Evolutionary conservation across 2,113 vertebrate species (phyloP), one percentile per base, ranked within the genome.

Genomic region (Periophthalmus modestus): DNA sequence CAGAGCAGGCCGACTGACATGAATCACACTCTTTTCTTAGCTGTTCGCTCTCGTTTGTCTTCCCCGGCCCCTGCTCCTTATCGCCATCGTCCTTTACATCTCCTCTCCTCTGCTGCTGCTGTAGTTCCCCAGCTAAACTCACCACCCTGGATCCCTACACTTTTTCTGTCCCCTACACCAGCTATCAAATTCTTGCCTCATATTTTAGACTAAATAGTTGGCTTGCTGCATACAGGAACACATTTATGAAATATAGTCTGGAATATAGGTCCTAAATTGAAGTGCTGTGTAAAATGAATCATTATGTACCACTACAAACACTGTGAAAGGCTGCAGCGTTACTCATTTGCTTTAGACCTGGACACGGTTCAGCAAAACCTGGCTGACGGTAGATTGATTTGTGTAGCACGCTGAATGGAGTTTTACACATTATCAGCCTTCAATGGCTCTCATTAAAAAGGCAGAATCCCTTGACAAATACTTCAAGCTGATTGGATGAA

Each of bases 1-100:
- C 85, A 75, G 74, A 84, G 82, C 59, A 83, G 72, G 59, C 48
- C 33, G 12, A 65, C 70, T 79, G 74, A 85, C 81, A 87, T 81
- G 75, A 87, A 82, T 85, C 76, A 82, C 59, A 34, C 23, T 70
- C 52, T 69, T 84, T 82, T 82, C 77, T 65, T 73, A 75, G 73
- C 66, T 66, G 68, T 80, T 75, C 62, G 48, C 66, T 77, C 50
- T 77, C 47, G 4, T 71, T 81, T 74, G 36, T 83, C 79, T 73
- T 69, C 59, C 39, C 59, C 69, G 46, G 61, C 48, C 23, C 16
- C 43, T 36, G 21, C 13, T 73, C 24, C 50, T 67, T 33, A 36
- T 61, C 47, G 52, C n/a, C 55, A 36, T 55, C 66, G 69, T 71
- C 48, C 28, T 52, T 54, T 54, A 11, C 48, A 28, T 15, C 14